Evolutionary conservation across 1,140 invertebrate species (phyloP).

Genomic region (Stenopsyche tienmushanensis): DNA sequence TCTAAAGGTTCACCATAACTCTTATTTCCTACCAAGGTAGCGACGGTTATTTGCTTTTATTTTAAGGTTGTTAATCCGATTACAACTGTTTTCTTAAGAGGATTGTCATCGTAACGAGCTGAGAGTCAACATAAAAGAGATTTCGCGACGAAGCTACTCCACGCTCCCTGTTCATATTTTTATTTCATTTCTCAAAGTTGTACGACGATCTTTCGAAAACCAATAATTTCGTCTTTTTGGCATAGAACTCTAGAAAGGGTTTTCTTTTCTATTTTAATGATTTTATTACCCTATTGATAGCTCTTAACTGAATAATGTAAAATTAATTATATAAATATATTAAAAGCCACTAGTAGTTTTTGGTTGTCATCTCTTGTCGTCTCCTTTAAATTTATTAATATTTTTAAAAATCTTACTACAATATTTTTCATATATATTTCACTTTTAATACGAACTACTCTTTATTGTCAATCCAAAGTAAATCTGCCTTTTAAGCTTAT

Average conservation of each 20-base stretch:
- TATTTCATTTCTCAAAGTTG: background rate
- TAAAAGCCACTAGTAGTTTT: too few relatives aligned
- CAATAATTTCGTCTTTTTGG: background rate
- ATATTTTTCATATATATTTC: too few relatives aligned
- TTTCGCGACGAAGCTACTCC: background rate
- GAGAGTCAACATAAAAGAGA: background rate
- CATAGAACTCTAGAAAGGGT: too few relatives aligned
- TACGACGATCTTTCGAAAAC: background rate
- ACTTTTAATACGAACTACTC: too few relatives aligned
- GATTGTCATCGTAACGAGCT: slow-evolving; percentile 15
- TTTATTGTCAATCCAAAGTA: too few relatives aligned
- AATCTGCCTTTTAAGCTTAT: too few relatives aligned
- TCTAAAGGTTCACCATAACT: slow-evolving; percentile 14
- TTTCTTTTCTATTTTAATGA: background rate
- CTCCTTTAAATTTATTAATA: too few relatives aligned
- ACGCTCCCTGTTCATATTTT: background rate
- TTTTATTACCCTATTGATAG: too few relatives aligned
- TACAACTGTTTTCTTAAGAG: slow-evolving; percentile 16
- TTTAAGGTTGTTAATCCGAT: slow-evolving; percentile 16
- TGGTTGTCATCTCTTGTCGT: too few relatives aligned
- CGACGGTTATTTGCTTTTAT: slow-evolving; percentile 17
- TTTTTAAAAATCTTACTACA: too few relatives aligned
- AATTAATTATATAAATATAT: too few relatives aligned
- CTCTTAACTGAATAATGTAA: too few relatives aligned
- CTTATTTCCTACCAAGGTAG: background rate